Conservation (phyloP, 2,888 invertebrate genomes). For the Mactromeris polynyma region DNA sequence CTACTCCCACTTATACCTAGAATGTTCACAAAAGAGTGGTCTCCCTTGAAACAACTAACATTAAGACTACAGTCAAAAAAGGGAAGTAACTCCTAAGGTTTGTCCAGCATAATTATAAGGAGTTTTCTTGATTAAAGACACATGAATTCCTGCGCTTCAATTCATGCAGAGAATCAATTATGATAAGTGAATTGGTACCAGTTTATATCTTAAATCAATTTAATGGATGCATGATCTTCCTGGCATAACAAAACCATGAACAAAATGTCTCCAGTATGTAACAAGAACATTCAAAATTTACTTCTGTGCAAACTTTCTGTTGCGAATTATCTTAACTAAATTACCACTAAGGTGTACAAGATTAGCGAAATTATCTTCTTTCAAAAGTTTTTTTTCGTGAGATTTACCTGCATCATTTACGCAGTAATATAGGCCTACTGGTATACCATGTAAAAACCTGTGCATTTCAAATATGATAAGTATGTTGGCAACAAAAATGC, state of each 20-base stretch:
- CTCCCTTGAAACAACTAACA: neutral
- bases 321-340: neutral
- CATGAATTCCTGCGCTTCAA: neutral
- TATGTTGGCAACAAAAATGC: neutral
- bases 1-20: conserved; percentile 6
- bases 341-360: neutral
- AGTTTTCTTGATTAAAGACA: neutral
- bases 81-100: neutral
- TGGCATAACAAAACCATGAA: neutral
- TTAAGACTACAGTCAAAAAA: neutral
- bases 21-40: neutral
- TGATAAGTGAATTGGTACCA: neutral
- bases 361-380: neutral
- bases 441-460: neutral
- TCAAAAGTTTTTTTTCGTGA: neutral
- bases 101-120: neutral
- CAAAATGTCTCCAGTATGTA: neutral
- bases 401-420: neutral
- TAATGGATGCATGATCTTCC: neutral
- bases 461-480: neutral
- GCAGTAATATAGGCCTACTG: neutral
- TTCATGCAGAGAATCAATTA: neutral
- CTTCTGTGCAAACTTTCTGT: neutral
- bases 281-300: neutral
- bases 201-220: neutral